Conservation (phyloP, 2,797 vertebrate species). For the Typhlichthys subterraneus region DNA sequence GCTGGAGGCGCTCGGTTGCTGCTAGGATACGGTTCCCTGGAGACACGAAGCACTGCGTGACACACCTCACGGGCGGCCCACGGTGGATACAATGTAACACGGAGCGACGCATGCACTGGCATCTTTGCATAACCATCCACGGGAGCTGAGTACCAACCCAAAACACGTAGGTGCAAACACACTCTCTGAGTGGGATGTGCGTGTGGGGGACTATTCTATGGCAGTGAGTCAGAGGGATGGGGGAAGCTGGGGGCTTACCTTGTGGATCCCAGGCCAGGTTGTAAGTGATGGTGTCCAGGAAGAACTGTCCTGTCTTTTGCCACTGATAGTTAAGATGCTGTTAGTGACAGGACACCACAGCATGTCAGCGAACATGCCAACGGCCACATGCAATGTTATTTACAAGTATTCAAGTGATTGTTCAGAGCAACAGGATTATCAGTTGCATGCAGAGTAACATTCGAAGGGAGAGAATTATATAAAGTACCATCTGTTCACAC, state of each 20-base stretch:
- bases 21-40: conserved; percentile 93
- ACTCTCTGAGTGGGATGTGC: conserved; percentile 3
- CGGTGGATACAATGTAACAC: conserved; percentile 22
- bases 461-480: neutral
- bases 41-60: conserved; percentile 44
- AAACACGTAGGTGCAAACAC: conserved; percentile 19
- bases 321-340: conserved; percentile 97
- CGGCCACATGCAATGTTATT: conserved; percentile 62
- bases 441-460: neutral
- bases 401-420: conserved; percentile 24
- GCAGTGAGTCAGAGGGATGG: conserved; percentile 35
- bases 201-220: conserved; percentile 15
- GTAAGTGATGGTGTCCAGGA: conserved; percentile 95
- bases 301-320: conserved; percentile 98
- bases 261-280: conserved; percentile 98
- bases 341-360: conserved; percentile 60
- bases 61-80: conserved; percentile 46
- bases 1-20: conserved; percentile 90
- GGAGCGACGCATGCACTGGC: conserved; percentile 29
- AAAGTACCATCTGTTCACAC: neutral
- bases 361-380: conserved; percentile 14
- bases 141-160: conserved; percentile 13
- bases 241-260: conserved; percentile 79
- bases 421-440: neutral
- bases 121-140: conserved; percentile 37